Evolutionary conservation across 2,113 vertebrate genomes (phyloP), one percentile per base, ranked within the genome.

Genomic region (Scopus umbretta): DNA sequence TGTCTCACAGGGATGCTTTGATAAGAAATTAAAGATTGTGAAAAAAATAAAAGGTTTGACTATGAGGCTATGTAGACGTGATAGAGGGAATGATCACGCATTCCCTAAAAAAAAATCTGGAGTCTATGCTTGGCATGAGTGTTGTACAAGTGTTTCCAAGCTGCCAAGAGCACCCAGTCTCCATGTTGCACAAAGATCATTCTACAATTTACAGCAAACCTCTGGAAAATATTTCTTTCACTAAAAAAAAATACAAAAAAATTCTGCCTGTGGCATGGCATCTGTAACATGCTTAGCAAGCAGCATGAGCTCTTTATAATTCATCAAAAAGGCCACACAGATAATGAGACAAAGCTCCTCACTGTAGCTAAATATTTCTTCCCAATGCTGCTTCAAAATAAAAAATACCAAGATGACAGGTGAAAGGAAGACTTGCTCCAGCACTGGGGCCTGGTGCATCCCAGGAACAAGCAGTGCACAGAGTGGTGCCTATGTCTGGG

Each of bases 241-340:
- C 52, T 97, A 92, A 95, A 92, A 26, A 95, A 73, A 88, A 19
- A 17, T 9, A 5, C 7, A 71, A 63, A 78, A 68, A 58, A 72
- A 16, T 10, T 58, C 92, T 93, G 74, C 96, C 68, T 4, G 15
- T 79, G 82, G 91, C 65, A 6, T 49, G 67, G 30, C 59, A 42
- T 75, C 73, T 73, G 80, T 59, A 82, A 56, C 47, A 3, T 58
- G 66, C 97, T 88, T 94, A 96, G 94, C 88, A 34, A 74, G 82
- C 66, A 86, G 65, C 76, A 45, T 5, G 6, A 63, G 75, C 86
- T 85, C 80, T 97, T 96, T 80, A 92, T 97, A 97, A 97, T 97
- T 96, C 93, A 97, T 98, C 95, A 96, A 84, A 97, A 96, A 96
- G 74, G 62, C 87, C 92, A 29, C 71, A 63, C 6, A 12, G 72